phyloP scores from a whole-genome alignment of 2,888 invertebrate species.

The Ormyrus thymus region DNA sequence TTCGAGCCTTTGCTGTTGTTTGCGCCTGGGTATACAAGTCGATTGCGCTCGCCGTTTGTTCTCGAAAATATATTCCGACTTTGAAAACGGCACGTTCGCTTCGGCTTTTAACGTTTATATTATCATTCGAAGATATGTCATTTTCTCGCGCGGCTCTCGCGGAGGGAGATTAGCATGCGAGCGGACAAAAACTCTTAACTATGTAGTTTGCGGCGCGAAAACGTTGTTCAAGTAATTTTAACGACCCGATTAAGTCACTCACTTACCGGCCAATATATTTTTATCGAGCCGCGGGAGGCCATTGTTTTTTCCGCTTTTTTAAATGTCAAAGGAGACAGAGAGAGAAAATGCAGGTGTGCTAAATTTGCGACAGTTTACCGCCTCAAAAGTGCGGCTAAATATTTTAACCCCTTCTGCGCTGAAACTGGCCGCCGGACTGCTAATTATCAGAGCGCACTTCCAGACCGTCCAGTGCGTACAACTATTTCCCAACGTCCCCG shows the following conservation, averaged over 20 bases:
- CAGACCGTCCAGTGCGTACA: no score
- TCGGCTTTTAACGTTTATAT: conserved; percentile 15
- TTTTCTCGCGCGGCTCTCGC: background rate
- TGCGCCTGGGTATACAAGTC: no score
- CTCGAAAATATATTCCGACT: conserved; percentile 10
- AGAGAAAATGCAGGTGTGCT: background rate
- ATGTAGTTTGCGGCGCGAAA: background rate
- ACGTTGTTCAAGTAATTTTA: conserved; percentile 31
- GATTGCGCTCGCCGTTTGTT: conserved; percentile 19
- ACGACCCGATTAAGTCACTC: conserved; percentile 32
- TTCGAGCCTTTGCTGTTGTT: no score
- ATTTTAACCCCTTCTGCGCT: no score
- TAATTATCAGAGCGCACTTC: no score
- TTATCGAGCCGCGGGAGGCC: background rate
- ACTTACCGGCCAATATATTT: conserved; percentile 14
- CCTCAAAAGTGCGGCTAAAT: no score
- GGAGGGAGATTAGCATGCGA: background rate
- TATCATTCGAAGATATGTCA: conserved; percentile 33
- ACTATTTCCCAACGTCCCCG: no score
- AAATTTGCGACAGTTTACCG: background rate
- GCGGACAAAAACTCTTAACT: conserved; percentile 19
- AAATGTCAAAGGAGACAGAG: background rate
- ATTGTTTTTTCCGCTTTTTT: background rate
- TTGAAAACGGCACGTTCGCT: conserved; percentile 9
- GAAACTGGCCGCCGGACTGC: no score